Percentiles rank a stretch among this genome's conserved stretches.
Conservation (phyloP, 2,888 invertebrate genomes). For the Rapana venosa region DNA sequence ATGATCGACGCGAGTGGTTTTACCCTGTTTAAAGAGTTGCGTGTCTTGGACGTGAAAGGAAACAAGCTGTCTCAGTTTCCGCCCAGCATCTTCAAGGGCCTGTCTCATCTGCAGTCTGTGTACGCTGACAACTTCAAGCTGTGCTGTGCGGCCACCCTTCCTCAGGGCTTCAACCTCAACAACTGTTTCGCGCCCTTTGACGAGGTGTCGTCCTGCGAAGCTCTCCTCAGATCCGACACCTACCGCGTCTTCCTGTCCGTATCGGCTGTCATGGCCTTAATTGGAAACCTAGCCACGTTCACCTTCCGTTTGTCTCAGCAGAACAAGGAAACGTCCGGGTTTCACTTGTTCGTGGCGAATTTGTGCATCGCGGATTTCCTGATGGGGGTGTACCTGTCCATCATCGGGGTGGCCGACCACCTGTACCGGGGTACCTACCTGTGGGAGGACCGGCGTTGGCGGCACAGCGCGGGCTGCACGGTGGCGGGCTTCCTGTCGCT, state of each 20-base stretch:
- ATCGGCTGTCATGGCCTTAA: conserved; percentile 16
- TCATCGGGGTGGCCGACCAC: conserved; percentile 27
- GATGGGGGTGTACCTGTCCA: conserved; percentile 29
- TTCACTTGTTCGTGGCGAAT: conserved; percentile 2
- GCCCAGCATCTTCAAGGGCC: not conserved
- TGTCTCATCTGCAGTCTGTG: not conserved
- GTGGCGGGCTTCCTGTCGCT: not conserved
- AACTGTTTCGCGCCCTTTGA: conserved; percentile 17
- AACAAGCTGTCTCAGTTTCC: not conserved
- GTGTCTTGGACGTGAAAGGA: not conserved
- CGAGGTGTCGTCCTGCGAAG: conserved; percentile 22
- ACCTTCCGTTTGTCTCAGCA: not conserved
- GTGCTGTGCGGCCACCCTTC: conserved; percentile 20
- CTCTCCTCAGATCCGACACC: not conserved
- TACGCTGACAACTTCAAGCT: conserved; percentile 27
- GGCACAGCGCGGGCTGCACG: not conserved
- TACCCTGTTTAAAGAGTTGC: not conserved
- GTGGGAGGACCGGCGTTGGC: not conserved
- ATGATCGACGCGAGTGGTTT: not conserved
- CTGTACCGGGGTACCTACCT: conserved; percentile 20
- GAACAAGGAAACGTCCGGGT: not conserved
- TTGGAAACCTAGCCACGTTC: not conserved
- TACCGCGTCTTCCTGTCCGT: conserved; percentile 20
- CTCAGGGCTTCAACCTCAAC: not conserved
- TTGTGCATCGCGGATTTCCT: conserved; percentile 18